Base-by-base conservation (phyloP, 2,888 invertebrate species). In the Dastarcus helophoroides region DNA sequence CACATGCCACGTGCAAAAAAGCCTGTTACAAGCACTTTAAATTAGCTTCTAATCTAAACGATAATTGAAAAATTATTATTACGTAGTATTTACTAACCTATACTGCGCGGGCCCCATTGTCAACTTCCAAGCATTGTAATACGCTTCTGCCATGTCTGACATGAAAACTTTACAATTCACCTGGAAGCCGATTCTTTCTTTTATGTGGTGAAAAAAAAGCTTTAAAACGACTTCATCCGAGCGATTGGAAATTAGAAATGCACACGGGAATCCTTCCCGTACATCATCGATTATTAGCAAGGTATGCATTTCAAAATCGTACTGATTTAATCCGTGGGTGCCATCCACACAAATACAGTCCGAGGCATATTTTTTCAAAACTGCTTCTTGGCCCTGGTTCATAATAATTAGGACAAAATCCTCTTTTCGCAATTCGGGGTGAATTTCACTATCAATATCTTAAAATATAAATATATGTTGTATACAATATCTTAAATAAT, bases 401-500 rank as follows among this genome's bases (percentile, higher is more conserved):
- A 44, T 43, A 3, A 44, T 39, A n/a, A 44, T 32, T 10, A 53
- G 39, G 17, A 50, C 16, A 35, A 48, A 51, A 36, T 50, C 49
- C 12, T 48, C 33, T 9, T 22, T 11, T 26, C 37, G 39, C 9
- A 49, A 24, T 12, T 12, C 10, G 3, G 4, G 22, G 14, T 14
- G 10, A 3, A 10, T 6, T 13, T 12, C 6, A n/a, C n/a, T n/a
- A n/a, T n/a, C n/a, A n/a, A n/a, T n/a, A n/a, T n/a, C n/a, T n/a
- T n/a, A n/a, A n/a, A n/a, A n/a, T n/a, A n/a, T n/a, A n/a, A n/a
- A n/a, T n/a, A n/a, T n/a, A n/a, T n/a, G n/a, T n/a, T n/a, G n/a
- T n/a, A n/a, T n/a, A n/a, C n/a, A n/a, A n/a, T n/a, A n/a, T n/a
- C n/a, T n/a, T n/a, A n/a, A n/a, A n/a, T n/a, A n/a, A n/a, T n/a